Evolutionary conservation across 23 tunicate genomes (phyloP), one percentile per base, ranked within the genome.

Genomic region (Halocynthia roretzi): DNA sequence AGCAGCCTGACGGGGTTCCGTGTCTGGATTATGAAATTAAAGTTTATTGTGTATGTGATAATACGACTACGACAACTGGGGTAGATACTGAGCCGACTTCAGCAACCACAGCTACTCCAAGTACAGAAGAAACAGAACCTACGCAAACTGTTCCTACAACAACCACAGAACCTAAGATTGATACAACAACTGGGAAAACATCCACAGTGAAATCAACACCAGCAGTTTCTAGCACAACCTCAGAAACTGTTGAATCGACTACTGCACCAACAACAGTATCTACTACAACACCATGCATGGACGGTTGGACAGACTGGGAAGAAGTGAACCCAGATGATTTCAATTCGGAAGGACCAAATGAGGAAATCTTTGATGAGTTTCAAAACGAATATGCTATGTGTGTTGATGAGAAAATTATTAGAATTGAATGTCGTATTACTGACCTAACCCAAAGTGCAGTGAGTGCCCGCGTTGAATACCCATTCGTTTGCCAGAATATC

Each of bases 1-100:
- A 72, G 53, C 77, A 72, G 77, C 61, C 53, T 50, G 53, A 51
- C 60, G 40, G 40, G 44, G 53, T 52, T 44, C 21, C 77, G 53
- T 72, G 77, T 72, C 53, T 72, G 19, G 77, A 72, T 50, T 72
- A 72, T 61, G 53, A 72, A 72, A 61, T 72, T 6, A 50, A 61
- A 72, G 77, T 72, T 52, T 72, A 51, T 31, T 72, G 77, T 72
- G 77, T 52, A 50, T 72, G 77, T 53, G 77, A 53, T 6, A 14
- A 57, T 10, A 57, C 14, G 11, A 57, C 62, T 10, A 11, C 11
- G 11, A 10, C 62, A 57, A 11, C 62, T 10, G 11, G 11, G 11
- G 62, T 10, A 57, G 11, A 11, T 10, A 57, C 62, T 10, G 18
- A 51, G 6, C 17, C 44, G 12, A 68, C n/a, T 53, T 6, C 22